Evolutionary conservation across 2,113 vertebrate genomes (phyloP).

Genomic region (Parus major): DNA sequence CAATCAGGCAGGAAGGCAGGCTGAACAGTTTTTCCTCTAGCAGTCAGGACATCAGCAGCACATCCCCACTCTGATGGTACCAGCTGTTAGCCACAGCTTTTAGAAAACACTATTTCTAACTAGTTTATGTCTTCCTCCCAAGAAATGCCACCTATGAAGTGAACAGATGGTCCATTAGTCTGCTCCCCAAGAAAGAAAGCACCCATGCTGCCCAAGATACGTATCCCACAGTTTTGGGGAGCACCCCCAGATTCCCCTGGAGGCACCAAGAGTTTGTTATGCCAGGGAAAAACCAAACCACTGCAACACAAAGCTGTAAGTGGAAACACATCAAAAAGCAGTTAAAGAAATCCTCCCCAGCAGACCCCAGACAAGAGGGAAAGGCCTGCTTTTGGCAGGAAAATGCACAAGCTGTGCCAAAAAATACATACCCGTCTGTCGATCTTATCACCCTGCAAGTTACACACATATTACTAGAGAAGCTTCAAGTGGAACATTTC

Average conservation of each 20-base stretch:
- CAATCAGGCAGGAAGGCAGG: neutral
- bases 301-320: constrained; percentile 66
- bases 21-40: neutral
- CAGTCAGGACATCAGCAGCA: neutral
- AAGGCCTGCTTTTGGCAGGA: constrained; percentile 74
- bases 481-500: neutral
- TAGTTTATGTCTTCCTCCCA: neutral
- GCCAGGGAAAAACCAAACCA: constrained; percentile 32
- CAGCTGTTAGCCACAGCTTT: neutral
- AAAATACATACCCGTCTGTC: constrained; percentile 93
- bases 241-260: neutral
- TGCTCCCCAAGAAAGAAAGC: constrained; percentile 14
- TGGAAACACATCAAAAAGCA: constrained; percentile 73
- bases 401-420: constrained; percentile 63
- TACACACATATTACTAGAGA: constrained; percentile 73
- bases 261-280: constrained; percentile 26
- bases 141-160: neutral
- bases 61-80: neutral
- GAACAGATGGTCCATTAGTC: neutral
- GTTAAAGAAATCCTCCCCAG: constrained; percentile 71
- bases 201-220: constrained; percentile 31
- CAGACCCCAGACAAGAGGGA: constrained; percentile 71
- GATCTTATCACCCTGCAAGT: constrained; percentile 99
- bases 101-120: neutral
- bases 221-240: constrained; percentile 18